phyloP scores from a whole-genome alignment of 2,888 invertebrate species.

The Caenorhabditis doughertyi region DNA sequence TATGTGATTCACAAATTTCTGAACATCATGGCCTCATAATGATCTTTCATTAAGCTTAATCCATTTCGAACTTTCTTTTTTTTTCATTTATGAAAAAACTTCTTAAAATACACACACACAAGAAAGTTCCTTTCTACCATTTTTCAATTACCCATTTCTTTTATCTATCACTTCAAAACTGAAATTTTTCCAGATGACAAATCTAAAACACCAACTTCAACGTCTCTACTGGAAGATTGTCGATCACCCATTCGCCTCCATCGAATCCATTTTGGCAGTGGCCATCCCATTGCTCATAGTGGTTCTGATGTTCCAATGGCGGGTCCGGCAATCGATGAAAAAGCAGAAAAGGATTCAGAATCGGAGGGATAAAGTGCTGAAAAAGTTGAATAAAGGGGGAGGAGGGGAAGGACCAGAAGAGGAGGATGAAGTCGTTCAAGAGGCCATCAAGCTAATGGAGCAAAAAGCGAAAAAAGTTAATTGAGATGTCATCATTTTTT shows the following conservation, averaged over 20 bases:
- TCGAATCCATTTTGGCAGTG: constrained; percentile 32
- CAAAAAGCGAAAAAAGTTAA: constrained; percentile 53
- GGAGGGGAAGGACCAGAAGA: neutral
- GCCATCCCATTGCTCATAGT: constrained; percentile 59
- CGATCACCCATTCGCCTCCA: constrained; percentile 26
- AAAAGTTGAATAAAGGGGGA: constrained; percentile 20
- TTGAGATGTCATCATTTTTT: constrained; percentile 10
- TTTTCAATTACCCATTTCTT: neutral
- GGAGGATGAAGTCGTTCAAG: constrained; percentile 55
- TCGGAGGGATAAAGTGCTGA: constrained; percentile 42
- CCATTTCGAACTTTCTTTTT: no score
- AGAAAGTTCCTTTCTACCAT: neutral
- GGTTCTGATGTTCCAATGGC: constrained; percentile 66
- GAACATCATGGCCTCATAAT: no score
- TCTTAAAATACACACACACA: neutral
- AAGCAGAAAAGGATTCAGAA: constrained; percentile 39
- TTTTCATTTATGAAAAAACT: no score
- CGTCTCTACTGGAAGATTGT: constrained; percentile 3
- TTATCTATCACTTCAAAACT: neutral
- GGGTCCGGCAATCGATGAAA: constrained; percentile 63
- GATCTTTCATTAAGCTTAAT: no score
- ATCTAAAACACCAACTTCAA: constrained; percentile 13
- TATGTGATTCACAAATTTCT: no score
- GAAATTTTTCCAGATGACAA: constrained; percentile 41
- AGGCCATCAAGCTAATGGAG: constrained; percentile 58